Evolutionary conservation across 1,140 invertebrate species (phyloP).

Genomic region (Diorhabda carinulata): DNA sequence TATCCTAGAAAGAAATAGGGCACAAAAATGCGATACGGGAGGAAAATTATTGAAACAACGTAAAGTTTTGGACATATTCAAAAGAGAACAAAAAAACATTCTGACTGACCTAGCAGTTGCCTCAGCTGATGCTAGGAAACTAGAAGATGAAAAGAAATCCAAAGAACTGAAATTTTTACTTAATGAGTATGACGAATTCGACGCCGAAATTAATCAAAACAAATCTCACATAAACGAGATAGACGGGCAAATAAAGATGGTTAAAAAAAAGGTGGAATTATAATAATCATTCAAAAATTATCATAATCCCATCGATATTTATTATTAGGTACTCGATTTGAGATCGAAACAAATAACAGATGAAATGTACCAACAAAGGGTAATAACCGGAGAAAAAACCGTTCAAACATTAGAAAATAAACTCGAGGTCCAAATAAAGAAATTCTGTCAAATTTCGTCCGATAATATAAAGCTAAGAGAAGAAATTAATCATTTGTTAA

Average conservation of each 20-base stretch:
- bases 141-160: slow-evolving; percentile 48
- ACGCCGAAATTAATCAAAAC: slow-evolving; percentile 41
- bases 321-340: slow-evolving; percentile 32
- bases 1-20: slow-evolving; percentile 39
- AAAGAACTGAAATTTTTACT: slow-evolving; percentile 24
- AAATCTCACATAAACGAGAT: slow-evolving; percentile 47
- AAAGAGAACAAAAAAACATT: slow-evolving; percentile 58
- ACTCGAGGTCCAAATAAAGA: slow-evolving; percentile 66
- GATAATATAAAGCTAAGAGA: slow-evolving; percentile 69
- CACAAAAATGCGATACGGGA: slow-evolving; percentile 44
- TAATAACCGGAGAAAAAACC: slow-evolving; percentile 54
- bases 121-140: slow-evolving; percentile 23
- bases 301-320: no score
- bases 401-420: slow-evolving; percentile 65
- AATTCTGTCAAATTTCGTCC: slow-evolving; percentile 69
- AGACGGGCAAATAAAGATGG: slow-evolving; percentile 46
- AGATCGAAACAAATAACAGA: slow-evolving; percentile 51
- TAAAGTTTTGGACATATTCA: slow-evolving; percentile 56
- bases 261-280: slow-evolving; percentile 35
- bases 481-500: slow-evolving; percentile 73
- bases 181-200: slow-evolving; percentile 40
- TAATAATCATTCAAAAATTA: no score
- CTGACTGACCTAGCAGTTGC: slow-evolving; percentile 53
- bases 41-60: slow-evolving; percentile 63
- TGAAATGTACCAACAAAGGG: slow-evolving; percentile 50